Conservation (phyloP, 64 coral and sea anemone species). For the Montipora efflorescens region DNA sequence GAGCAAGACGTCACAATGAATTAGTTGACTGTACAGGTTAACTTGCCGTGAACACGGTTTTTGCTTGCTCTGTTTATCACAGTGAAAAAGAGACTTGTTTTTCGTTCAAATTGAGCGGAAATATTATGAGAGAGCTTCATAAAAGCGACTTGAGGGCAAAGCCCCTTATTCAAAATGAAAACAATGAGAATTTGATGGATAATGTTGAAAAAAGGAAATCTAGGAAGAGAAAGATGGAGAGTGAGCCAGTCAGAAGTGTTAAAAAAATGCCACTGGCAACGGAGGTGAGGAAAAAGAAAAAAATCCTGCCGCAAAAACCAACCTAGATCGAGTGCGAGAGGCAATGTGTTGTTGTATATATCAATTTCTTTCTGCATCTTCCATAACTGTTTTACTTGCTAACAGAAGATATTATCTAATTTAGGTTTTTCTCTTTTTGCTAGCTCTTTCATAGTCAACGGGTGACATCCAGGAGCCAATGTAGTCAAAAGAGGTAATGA, state of each 20-base stretch:
- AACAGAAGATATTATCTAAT: no score
- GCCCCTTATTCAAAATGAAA: not conserved
- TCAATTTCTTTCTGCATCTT: no score
- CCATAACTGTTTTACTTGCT: no score
- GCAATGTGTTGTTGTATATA: no score
- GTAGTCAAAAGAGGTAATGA: no score
- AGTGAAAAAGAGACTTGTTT: not conserved
- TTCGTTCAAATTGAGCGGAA: not conserved
- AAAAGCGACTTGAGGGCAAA: not conserved
- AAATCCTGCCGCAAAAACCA: no score
- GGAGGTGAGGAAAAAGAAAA: no score
- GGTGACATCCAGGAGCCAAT: no score
- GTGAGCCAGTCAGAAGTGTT: not conserved
- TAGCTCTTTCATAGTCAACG: no score
- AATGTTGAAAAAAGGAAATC: not conserved
- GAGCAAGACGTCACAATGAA: not conserved
- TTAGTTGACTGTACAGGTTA: not conserved
- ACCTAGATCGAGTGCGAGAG: no score
- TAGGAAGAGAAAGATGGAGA: not conserved
- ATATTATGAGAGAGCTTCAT: not conserved
- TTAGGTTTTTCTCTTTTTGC: no score
- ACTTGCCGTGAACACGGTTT: not conserved
- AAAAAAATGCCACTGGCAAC: not conserved
- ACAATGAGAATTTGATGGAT: not conserved
- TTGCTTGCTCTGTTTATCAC: not conserved